Evolutionary conservation across 2,888 invertebrate species (phyloP).

Genomic region (Gastrophysa polygoni): DNA sequence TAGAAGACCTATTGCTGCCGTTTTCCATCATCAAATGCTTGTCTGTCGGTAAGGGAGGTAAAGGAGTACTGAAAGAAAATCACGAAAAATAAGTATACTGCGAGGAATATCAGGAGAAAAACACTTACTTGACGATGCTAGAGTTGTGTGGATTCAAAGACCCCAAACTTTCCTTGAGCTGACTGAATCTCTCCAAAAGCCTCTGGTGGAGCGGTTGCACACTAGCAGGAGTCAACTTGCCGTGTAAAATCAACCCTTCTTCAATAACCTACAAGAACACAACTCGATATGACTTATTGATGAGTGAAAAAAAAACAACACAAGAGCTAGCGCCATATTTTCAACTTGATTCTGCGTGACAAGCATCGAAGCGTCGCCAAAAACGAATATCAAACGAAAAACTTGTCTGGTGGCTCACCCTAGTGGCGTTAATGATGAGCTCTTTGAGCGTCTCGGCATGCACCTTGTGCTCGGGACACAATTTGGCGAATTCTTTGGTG

Average conservation of each 20-base stretch:
- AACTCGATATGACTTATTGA: background rate
- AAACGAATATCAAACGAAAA: no score
- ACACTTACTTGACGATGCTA: constrained; percentile 80
- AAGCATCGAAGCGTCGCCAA: no score
- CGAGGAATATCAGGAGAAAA: no score
- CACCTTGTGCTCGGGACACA: constrained; percentile 65
- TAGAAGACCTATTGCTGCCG: constrained; percentile 54
- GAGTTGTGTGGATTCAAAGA: constrained; percentile 73
- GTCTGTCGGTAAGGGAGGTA: constrained; percentile 82
- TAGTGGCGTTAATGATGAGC: constrained; percentile 77
- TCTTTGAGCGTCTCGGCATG: constrained; percentile 67
- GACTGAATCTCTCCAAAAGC: constrained; percentile 84
- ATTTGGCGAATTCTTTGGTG: constrained; percentile 74
- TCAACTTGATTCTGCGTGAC: no score
- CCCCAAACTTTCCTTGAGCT: constrained; percentile 79
- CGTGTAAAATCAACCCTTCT: constrained; percentile 83
- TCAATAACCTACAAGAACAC: constrained; percentile 64
- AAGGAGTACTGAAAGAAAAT: constrained; percentile 67
- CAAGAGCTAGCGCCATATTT: background rate
- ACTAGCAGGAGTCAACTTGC: constrained; percentile 82
- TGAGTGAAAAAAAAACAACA: no score
- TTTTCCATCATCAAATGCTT: constrained; percentile 52
- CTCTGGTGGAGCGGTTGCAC: constrained; percentile 91
- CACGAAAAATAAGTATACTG: background rate
- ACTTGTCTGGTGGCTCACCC: constrained; percentile 59